These are phyloP conservation scores for Coreoperca whiteheadi DNA, from an alignment of 2,113 vertebrate genomes.

Conservation along the genomic window DNA sequence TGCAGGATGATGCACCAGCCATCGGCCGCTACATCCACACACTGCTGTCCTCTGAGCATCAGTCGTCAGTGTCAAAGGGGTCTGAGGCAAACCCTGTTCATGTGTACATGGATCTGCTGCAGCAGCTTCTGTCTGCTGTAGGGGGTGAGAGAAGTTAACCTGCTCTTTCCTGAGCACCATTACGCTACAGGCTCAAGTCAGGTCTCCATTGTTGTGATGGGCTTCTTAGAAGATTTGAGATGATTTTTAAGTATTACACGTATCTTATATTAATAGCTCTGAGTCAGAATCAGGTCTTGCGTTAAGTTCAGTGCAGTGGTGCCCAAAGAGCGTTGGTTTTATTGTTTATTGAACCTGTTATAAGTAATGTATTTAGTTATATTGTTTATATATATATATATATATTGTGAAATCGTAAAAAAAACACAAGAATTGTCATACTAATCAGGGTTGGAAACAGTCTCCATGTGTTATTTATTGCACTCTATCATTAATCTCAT, in stretches of 20 bases:
- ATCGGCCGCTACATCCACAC: conserved; percentile 92
- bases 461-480: neutral
- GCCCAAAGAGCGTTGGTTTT: neutral
- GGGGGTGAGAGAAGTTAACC: conserved; percentile 85
- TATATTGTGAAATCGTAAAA: neutral
- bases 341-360: neutral
- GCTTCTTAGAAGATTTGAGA: neutral
- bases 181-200: neutral
- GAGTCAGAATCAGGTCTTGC: neutral
- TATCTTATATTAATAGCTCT: neutral
- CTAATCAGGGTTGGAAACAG: neutral
- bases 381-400: neutral
- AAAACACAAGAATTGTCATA: neutral
- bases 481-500: neutral
- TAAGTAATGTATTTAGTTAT: neutral
- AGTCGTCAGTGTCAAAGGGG: conserved; percentile 85
- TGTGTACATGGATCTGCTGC: conserved; percentile 93
- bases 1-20: conserved; percentile 96
- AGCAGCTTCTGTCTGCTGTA: conserved; percentile 92
- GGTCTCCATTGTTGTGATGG: neutral
- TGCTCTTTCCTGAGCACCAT: neutral
- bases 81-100: conserved; percentile 90
- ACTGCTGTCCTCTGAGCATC: conserved; percentile 86
- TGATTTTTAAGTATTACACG: neutral
- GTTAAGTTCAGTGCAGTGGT: neutral